These are phyloP conservation scores for cattle (Bos taurus) DNA, from an alignment of 2,113 vertebrate species.

Conservation along the genomic window DNA sequence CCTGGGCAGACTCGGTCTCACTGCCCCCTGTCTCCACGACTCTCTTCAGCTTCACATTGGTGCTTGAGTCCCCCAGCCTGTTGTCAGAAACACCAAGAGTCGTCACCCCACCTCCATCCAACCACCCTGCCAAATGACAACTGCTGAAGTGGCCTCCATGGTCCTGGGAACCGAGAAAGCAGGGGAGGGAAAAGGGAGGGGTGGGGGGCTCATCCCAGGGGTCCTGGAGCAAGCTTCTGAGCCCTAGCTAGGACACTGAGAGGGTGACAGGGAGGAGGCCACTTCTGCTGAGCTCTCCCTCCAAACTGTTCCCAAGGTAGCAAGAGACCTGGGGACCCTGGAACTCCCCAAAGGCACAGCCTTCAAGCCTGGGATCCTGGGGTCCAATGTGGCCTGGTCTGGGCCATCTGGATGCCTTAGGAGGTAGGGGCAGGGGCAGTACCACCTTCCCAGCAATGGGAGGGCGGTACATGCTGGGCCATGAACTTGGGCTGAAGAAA, in stretches of 20 bases:
- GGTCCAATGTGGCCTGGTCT: not conserved
- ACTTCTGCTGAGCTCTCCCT: not conserved
- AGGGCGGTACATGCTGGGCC: not conserved
- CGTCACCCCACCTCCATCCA: slow-evolving; percentile 31
- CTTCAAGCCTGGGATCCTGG: not conserved
- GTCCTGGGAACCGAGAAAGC: not conserved
- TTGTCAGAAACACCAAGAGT: slow-evolving; percentile 74
- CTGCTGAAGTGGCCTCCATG: not conserved
- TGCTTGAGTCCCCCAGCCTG: slow-evolving; percentile 71
- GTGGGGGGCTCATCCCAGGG: not conserved
- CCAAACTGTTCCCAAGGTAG: not conserved
- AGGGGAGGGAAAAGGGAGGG: not conserved
- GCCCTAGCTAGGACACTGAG: not conserved
- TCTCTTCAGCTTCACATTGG: slow-evolving; percentile 76
- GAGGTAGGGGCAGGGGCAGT: not conserved
- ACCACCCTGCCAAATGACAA: slow-evolving; percentile 7
- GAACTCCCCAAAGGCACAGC: not conserved
- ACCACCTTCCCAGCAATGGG: not conserved
- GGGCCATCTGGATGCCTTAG: not conserved
- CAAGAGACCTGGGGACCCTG: not conserved
- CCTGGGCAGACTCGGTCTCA: slow-evolving; percentile 64
- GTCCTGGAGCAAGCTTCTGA: not conserved
- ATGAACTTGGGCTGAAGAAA: not conserved
- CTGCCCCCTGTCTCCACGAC: slow-evolving; percentile 69
- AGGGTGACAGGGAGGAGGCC: not conserved